phyloP scores from a whole-genome alignment of 2,888 invertebrate genomes.

The Boloria selene region DNA sequence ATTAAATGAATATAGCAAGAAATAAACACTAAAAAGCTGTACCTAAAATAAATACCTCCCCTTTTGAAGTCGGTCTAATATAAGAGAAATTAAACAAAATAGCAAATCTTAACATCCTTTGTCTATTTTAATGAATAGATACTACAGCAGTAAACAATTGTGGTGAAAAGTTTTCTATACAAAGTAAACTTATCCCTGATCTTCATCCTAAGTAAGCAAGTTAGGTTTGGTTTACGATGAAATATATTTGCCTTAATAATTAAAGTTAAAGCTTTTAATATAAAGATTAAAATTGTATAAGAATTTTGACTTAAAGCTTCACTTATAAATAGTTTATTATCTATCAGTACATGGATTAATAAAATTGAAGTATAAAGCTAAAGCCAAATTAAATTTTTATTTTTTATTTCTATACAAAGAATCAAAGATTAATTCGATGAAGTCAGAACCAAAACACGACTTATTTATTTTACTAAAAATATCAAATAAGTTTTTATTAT shows the following conservation, averaged over 20 bases:
- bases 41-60: too few relatives aligned
- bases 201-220: slow-evolving; percentile 16
- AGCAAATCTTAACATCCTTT: neutral
- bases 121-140: slow-evolving; percentile 1
- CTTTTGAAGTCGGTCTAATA: too few relatives aligned
- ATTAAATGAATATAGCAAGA: too few relatives aligned
- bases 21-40: too few relatives aligned
- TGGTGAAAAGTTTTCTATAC: slow-evolving; percentile 8
- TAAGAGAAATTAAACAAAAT: neutral
- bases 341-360: too few relatives aligned
- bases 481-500: too few relatives aligned
- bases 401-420: too few relatives aligned
- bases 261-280: neutral
- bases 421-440: too few relatives aligned
- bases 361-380: too few relatives aligned
- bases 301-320: neutral
- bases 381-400: too few relatives aligned
- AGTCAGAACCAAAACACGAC: too few relatives aligned
- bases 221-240: slow-evolving; percentile 6
- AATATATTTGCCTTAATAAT: slow-evolving; percentile 14
- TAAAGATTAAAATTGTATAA: slow-evolving; percentile 8
- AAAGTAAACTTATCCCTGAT: slow-evolving; percentile 5
- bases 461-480: too few relatives aligned
- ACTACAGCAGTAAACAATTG: slow-evolving; percentile 16
- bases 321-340: neutral